These are phyloP conservation scores for Triops cancriformis DNA, from an alignment of 1,140 invertebrate genomes.

Conservation along the genomic window DNA sequence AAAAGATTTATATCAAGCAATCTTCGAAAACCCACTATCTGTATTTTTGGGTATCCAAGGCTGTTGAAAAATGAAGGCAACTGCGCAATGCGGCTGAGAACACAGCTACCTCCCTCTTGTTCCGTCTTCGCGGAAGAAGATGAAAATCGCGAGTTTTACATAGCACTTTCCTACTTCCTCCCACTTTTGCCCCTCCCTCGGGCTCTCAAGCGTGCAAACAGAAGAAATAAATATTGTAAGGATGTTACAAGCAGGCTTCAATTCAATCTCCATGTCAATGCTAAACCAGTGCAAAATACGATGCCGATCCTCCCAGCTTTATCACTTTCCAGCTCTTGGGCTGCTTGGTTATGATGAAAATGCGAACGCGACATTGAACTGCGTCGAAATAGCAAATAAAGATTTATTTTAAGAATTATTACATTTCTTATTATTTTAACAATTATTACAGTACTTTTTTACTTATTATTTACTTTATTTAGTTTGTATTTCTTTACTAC, in stretches of 20 bases:
- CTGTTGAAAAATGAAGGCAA: not conserved
- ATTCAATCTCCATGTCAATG: conserved; percentile 14
- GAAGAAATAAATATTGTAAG: not conserved
- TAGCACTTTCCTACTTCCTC: not conserved
- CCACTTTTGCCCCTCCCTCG: not conserved
- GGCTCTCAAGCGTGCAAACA: not conserved
- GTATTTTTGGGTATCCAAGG: not conserved
- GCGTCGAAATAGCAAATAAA: too few relatives aligned
- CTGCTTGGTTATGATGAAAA: not conserved
- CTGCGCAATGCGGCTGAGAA: not conserved
- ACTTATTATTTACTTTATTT: too few relatives aligned
- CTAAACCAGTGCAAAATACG: not conserved
- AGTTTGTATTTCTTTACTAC: too few relatives aligned
- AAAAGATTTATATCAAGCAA: conserved; percentile 5
- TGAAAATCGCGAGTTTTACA: not conserved
- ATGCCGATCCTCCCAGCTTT: not conserved
- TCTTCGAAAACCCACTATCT: conserved; percentile 13
- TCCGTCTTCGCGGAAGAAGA: not conserved
- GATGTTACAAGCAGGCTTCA: not conserved
- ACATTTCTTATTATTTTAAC: too few relatives aligned
- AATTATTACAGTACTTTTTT: too few relatives aligned
- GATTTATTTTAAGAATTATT: too few relatives aligned
- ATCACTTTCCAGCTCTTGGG: not conserved
- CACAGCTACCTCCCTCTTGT: not conserved
- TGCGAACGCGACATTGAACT: too few relatives aligned